A percentile compares a stretch with the other conserved stretches of the same genome.
Conservation (phyloP, 2,797 vertebrate species). For the Zonotrichia albicollis region DNA sequence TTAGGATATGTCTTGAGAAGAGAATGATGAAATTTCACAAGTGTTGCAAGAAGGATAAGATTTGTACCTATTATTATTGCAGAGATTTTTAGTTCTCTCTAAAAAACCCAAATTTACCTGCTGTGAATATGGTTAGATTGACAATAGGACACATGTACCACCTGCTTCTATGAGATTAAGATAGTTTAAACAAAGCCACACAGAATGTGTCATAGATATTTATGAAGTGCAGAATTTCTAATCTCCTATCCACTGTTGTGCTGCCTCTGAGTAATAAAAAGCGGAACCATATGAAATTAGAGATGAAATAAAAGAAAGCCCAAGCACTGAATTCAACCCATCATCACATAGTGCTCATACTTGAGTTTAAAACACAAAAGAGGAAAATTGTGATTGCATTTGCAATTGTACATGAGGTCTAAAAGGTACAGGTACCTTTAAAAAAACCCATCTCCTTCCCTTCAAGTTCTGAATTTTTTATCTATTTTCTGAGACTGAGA, state of each 20-base stretch:
- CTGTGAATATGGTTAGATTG: neutral
- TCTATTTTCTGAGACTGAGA: constrained; percentile 1
- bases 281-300: neutral
- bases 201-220: neutral
- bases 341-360: neutral
- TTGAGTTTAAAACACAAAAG: constrained; percentile 10
- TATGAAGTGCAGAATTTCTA: constrained; percentile 29
- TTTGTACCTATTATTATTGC: neutral
- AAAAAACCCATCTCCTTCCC: neutral
- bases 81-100: neutral
- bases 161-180: constrained; percentile 31
- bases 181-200: constrained; percentile 22
- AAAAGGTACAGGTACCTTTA: neutral
- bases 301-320: neutral
- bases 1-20: neutral
- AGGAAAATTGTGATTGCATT: neutral
- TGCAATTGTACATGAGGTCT: neutral
- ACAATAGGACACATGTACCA: neutral
- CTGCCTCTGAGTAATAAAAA: neutral
- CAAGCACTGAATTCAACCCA: neutral
- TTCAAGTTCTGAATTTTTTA: neutral
- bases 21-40: neutral
- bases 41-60: neutral
- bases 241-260: neutral
- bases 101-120: neutral